phyloP scores from a whole-genome alignment of 2,888 invertebrate genomes.

The Diplazon laetatorius region DNA sequence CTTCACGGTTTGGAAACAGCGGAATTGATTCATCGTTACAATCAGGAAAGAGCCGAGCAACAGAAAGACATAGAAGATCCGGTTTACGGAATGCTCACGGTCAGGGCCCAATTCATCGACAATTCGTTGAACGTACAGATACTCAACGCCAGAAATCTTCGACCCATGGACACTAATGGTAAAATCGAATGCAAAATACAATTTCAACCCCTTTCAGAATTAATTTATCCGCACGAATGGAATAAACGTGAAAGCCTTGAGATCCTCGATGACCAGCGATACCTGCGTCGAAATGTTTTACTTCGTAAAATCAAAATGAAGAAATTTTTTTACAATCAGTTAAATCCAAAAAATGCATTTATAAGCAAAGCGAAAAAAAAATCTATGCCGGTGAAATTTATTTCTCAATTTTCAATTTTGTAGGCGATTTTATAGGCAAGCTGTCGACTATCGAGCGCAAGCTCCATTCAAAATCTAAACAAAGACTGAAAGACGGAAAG shows the following conservation, averaged over 20 bases:
- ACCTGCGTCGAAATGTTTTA: conserved; percentile 21
- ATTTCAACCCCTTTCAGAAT: background rate
- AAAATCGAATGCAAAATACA: conserved; percentile 69
- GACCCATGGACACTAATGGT: conserved; percentile 95
- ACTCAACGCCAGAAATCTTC: conserved; percentile 94
- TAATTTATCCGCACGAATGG: background rate
- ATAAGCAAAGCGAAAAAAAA: background rate
- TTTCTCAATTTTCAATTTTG: conserved; percentile 75
- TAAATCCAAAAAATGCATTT: conserved; percentile 5
- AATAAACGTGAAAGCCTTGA: conserved; percentile 38
- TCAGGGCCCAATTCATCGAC: conserved; percentile 89
- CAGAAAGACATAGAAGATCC: conserved; percentile 87
- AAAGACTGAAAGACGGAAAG: conserved; percentile 77
- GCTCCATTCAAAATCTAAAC: conserved; percentile 78
- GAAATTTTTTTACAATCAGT: too few relatives aligned
- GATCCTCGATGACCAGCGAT: conserved; percentile 45
- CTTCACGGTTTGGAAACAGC: conserved; percentile 95
- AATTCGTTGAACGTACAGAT: conserved; percentile 91
- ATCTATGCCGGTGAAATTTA: conserved; percentile 27
- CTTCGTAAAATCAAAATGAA: too few relatives aligned
- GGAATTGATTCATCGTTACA: conserved; percentile 94
- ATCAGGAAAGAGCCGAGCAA: conserved; percentile 85
- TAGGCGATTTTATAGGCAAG: conserved; percentile 79
- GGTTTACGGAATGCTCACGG: conserved; percentile 90
- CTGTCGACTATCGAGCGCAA: conserved; percentile 80